Percentiles rank a stretch among this genome's conserved stretches.
phyloP scores from a whole-genome alignment of 2,113 vertebrate genomes.

The Natator depressus region DNA sequence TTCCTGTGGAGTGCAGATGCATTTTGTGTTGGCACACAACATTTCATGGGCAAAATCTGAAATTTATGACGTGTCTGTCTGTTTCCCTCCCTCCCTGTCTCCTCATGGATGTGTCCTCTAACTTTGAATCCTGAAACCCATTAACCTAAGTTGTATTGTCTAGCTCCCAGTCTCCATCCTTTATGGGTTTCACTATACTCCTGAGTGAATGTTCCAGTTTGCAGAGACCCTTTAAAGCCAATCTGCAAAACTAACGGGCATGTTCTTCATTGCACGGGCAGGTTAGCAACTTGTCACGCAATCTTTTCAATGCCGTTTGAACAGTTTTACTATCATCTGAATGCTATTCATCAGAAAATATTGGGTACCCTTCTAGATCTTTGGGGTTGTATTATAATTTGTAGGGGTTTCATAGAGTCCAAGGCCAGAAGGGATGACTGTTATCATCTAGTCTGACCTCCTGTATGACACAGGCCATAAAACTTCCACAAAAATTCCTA shows the following conservation, averaged over 20 bases:
- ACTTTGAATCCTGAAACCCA: neutral
- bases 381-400: neutral
- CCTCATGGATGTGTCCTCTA: neutral
- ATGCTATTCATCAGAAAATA: neutral
- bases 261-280: neutral
- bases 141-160: neutral
- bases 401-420: neutral
- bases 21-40: neutral
- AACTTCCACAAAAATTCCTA: too few relatives aligned
- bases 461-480: too few relatives aligned
- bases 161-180: neutral
- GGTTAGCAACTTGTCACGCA: neutral
- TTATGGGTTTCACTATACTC: neutral
- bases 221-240: neutral
- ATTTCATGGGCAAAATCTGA: neutral
- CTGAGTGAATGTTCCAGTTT: neutral
- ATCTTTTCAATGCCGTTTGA: neutral
- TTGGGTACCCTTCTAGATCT: neutral
- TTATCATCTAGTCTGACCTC: neutral
- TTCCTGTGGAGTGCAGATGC: neutral
- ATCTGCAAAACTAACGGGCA: neutral
- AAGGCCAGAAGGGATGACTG: neutral
- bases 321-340: neutral
- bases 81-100: neutral
- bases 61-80: neutral